A percentile compares a stretch with the other conserved stretches of the same genome.
phyloP scores from a whole-genome alignment of 2,888 invertebrate species.

The Anaspis maculata region DNA sequence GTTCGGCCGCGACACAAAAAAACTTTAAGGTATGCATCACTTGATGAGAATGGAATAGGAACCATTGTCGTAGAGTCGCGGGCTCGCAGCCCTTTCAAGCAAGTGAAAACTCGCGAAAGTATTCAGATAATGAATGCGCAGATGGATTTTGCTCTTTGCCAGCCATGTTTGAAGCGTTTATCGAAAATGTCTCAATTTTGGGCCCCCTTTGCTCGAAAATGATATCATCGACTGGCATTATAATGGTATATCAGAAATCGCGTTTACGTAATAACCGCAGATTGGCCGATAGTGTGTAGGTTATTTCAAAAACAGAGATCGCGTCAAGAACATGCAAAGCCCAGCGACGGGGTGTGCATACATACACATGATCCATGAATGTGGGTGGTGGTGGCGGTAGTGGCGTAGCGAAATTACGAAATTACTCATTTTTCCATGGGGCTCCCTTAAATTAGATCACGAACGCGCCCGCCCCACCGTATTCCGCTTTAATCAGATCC shows the following conservation, averaged over 20 bases:
- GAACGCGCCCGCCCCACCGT: slow-evolving; percentile 17
- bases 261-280: slow-evolving; percentile 29
- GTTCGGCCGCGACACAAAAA: too few relatives aligned
- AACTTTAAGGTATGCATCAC: too few relatives aligned
- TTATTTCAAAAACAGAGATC: slow-evolving; percentile 26
- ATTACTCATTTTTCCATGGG: slow-evolving; percentile 20
- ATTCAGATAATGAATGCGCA: background rate
- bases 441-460: slow-evolving; percentile 24
- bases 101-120: background rate
- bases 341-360: slow-evolving; percentile 11
- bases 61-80: too few relatives aligned
- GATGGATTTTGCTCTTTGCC: too few relatives aligned
- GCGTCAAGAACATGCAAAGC: slow-evolving; percentile 22
- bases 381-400: too few relatives aligned
- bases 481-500: slow-evolving; percentile 8
- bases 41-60: too few relatives aligned
- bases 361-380: slow-evolving; percentile 1
- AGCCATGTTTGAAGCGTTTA: too few relatives aligned
- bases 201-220: slow-evolving; percentile 1
- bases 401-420: slow-evolving; percentile 20
- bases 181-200: slow-evolving; percentile 10
- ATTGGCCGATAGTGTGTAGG: slow-evolving; percentile 24
- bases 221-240: slow-evolving; percentile 16
- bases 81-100: background rate
- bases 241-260: slow-evolving; percentile 23